Conservation (phyloP, 2,888 invertebrate species). For the Auanema sp. region DNA sequence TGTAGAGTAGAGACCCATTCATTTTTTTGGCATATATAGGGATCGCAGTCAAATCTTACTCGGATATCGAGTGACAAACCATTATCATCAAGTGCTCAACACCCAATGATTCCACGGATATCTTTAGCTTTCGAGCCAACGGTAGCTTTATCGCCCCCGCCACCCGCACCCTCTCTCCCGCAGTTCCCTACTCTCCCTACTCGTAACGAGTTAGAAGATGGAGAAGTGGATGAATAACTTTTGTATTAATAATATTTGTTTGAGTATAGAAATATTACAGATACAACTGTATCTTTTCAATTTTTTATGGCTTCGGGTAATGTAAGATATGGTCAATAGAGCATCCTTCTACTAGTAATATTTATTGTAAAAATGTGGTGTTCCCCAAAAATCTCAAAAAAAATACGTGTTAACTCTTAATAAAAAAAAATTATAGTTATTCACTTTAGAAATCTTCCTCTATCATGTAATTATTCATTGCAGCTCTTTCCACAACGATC, state of each 20-base stretch:
- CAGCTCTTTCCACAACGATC: too few species aligned
- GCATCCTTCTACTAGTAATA: too few species aligned
- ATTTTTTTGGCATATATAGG: slow-evolving; percentile 3
- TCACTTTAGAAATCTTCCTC: too few species aligned
- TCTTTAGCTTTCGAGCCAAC: slow-evolving; percentile 6
- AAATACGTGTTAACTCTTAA: too few species aligned
- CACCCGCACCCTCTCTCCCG: slow-evolving; percentile 11
- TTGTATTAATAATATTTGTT: not conserved
- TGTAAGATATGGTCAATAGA: too few species aligned
- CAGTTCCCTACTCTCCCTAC: slow-evolving; percentile 3
- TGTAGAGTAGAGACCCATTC: not conserved
- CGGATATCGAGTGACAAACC: not conserved
- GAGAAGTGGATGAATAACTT: slow-evolving; percentile 13
- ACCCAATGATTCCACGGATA: not conserved
- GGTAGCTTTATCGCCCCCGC: not conserved
- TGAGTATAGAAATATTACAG: too few species aligned
- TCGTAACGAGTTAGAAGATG: slow-evolving; percentile 19
- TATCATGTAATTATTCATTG: too few species aligned
- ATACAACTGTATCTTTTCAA: too few species aligned
- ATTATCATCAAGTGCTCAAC: not conserved
- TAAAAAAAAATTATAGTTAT: too few species aligned
- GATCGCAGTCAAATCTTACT: slow-evolving; percentile 5
- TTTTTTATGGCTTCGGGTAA: too few species aligned
- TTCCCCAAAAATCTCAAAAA: too few species aligned
- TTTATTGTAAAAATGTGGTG: too few species aligned